Evolutionary conservation across 2,113 vertebrate species (phyloP).

Genomic region (Sinosuthora webbiana): DNA sequence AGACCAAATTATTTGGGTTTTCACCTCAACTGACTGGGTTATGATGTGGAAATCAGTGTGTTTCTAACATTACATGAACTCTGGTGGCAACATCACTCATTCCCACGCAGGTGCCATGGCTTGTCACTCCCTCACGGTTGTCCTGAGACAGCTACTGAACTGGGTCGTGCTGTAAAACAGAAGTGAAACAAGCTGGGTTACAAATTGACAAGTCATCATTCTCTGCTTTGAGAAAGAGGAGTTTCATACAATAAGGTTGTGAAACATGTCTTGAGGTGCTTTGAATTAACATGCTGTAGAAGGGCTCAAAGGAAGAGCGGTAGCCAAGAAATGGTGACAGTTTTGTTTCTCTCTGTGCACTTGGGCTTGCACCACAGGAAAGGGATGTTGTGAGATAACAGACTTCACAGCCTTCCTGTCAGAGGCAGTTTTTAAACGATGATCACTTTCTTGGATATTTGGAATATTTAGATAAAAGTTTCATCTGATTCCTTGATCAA

Average conservation of each 20-base stretch:
- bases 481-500: not conserved
- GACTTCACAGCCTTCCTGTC: conserved; percentile 8
- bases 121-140: not conserved
- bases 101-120: not conserved
- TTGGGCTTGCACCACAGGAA: conserved; percentile 2
- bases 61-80: not conserved
- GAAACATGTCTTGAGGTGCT: not conserved
- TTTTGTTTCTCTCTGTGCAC: not conserved
- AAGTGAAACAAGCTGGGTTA: not conserved
- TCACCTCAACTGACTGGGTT: not conserved
- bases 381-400: not conserved
- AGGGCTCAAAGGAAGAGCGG: not conserved
- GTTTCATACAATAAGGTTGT: not conserved
- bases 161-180: accelerated
- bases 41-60: not conserved
- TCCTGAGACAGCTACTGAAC: not conserved
- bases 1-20: not conserved
- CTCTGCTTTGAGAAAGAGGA: not conserved
- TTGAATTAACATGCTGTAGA: not conserved
- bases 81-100: not conserved
- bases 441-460: not conserved
- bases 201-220: not conserved
- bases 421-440: not conserved
- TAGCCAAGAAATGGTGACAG: not conserved
- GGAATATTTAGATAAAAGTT: not conserved